These are phyloP conservation scores for Aplysia californica DNA, from an alignment of 1,140 invertebrate species.

Conservation along the genomic window DNA sequence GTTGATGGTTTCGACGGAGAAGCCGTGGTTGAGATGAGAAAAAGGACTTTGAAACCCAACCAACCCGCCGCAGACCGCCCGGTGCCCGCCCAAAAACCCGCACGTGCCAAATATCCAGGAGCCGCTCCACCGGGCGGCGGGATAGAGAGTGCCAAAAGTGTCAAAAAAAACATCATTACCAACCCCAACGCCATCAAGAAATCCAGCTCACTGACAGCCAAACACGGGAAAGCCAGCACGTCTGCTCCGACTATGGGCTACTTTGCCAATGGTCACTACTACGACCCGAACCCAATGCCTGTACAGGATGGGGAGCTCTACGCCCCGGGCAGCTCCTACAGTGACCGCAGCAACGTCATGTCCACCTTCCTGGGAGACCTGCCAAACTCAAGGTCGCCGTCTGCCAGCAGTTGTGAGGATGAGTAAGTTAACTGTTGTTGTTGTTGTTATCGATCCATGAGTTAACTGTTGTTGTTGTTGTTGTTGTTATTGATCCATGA, in stretches of 20 bases:
- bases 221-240: neutral
- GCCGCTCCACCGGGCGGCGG: too few relatives aligned
- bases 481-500: too few relatives aligned
- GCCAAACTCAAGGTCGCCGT: conserved; percentile 39
- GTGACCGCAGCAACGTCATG: conserved; percentile 54
- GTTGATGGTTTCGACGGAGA: too few relatives aligned
- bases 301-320: conserved; percentile 50
- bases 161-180: conserved; percentile 27
- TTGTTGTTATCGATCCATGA: too few relatives aligned
- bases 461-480: too few relatives aligned
- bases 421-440: too few relatives aligned
- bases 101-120: too few relatives aligned
- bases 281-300: conserved; percentile 53
- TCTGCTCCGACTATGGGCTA: conserved; percentile 39
- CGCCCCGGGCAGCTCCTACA: conserved; percentile 60
- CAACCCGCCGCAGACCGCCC: too few relatives aligned
- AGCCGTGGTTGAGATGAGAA: too few relatives aligned
- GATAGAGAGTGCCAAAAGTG: too few relatives aligned
- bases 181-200: conserved; percentile 16
- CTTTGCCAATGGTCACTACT: conserved; percentile 58
- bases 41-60: too few relatives aligned
- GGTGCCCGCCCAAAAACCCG: too few relatives aligned
- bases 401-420: conserved; percentile 32
- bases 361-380: conserved; percentile 56
- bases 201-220: neutral